Conservation (phyloP, 2,888 invertebrate genomes). For the Zygothrica quintamaculata region DNA sequence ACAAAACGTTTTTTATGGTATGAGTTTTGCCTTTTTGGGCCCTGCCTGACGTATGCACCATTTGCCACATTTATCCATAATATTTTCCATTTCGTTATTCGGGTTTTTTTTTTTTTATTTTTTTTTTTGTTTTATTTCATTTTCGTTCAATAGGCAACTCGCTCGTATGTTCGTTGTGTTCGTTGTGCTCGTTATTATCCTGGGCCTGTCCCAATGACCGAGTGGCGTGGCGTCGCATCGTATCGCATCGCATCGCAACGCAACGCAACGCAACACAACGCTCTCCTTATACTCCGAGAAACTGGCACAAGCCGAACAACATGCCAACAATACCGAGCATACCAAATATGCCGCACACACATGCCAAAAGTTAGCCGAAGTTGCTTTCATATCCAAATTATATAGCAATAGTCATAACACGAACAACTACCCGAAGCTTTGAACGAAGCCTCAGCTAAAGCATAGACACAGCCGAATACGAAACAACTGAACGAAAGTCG, state of each 20-base stretch:
- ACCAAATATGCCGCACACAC: slow-evolving; percentile 57
- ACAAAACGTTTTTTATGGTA: slow-evolving; percentile 21
- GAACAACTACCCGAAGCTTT: slow-evolving; percentile 2
- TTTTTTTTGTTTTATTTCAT: slow-evolving; percentile 1
- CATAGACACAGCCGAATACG: slow-evolving; percentile 23
- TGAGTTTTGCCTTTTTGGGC: slow-evolving; percentile 34
- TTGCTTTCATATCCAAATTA: slow-evolving; percentile 2
- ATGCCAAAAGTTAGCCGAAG: slow-evolving; percentile 21
- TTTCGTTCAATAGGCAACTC: slow-evolving; percentile 9
- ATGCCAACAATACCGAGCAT: too few species aligned
- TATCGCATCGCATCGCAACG: too few species aligned
- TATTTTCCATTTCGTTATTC: slow-evolving; percentile 11
- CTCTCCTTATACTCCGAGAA: slow-evolving; percentile 10
- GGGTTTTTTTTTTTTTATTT: slow-evolving; percentile 3
- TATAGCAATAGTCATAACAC: slow-evolving; percentile 8
- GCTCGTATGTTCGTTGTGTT: slow-evolving; percentile 21
- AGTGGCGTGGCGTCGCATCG: slow-evolving; percentile 50
- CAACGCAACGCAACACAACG: too few species aligned
- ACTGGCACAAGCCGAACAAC: slow-evolving; percentile 29
- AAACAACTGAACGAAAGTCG: slow-evolving; percentile 82
- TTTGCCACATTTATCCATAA: slow-evolving; percentile 34
- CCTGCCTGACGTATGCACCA: slow-evolving; percentile 62
- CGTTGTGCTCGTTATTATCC: slow-evolving; percentile 44
- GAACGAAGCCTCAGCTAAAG: background rate
- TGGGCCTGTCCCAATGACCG: slow-evolving; percentile 82